These are phyloP conservation scores for Leptoclinus maculatus DNA, from an alignment of 2,797 vertebrate genomes.

Conservation along the genomic window DNA sequence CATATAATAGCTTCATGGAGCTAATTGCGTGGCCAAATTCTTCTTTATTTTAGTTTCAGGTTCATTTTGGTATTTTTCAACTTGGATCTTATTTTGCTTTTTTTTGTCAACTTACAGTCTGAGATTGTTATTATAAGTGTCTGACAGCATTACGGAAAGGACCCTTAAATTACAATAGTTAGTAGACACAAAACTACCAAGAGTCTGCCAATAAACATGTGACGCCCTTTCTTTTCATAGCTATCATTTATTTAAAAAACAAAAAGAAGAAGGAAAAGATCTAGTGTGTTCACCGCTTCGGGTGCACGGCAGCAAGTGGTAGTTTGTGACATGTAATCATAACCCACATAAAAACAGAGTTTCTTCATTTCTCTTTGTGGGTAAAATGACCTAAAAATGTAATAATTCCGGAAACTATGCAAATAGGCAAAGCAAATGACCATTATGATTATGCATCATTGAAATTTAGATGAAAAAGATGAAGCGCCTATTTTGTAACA, in stretches of 20 bases:
- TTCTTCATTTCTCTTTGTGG: constrained; percentile 65
- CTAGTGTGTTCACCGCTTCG: constrained; percentile 13
- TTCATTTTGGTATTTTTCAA: no score
- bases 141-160: no score
- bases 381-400: constrained; percentile 75
- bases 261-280: neutral
- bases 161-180: neutral
- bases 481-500: constrained; percentile 83
- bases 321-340: constrained; percentile 39
- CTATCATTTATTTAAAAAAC: neutral
- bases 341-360: constrained; percentile 60
- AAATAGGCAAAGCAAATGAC: constrained; percentile 79
- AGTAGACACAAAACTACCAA: neutral
- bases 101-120: no score
- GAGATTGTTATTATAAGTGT: no score
- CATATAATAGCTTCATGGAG: no score
- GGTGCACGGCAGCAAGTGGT: constrained; percentile 27
- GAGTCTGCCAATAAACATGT: neutral
- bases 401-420: constrained; percentile 76
- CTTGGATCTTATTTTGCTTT: no score
- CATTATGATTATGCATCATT: constrained; percentile 79
- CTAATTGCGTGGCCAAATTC: no score
- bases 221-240: neutral
- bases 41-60: no score
- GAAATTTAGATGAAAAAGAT: constrained; percentile 80